These are phyloP conservation scores for Tenthredo livida DNA, from an alignment of 2,888 invertebrate genomes.

Conservation along the genomic window DNA sequence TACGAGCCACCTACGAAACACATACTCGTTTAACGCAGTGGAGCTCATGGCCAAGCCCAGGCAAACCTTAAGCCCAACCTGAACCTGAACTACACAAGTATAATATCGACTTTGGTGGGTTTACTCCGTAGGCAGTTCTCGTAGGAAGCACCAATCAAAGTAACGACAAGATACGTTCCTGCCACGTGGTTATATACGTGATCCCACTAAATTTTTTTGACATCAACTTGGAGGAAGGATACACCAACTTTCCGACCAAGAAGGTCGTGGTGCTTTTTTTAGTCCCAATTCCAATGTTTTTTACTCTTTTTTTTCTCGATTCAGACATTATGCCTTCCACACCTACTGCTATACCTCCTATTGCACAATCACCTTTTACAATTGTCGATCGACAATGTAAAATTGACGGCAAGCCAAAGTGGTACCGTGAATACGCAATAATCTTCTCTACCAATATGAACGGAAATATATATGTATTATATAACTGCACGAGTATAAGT, in stretches of 20 bases:
- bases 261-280: neutral
- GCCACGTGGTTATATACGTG: conserved; percentile 19
- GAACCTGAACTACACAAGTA: neutral
- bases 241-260: neutral
- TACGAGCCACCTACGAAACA: conserved; percentile 15
- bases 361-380: conserved; percentile 40
- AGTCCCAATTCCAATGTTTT: neutral
- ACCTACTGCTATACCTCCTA: neutral
- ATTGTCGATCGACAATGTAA: conserved; percentile 23
- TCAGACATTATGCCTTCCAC: neutral
- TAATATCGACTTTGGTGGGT: conserved; percentile 4
- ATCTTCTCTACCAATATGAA: conserved; percentile 20
- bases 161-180: conserved; percentile 36
- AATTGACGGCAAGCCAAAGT: conserved; percentile 48
- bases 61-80: conserved; percentile 18
- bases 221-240: neutral
- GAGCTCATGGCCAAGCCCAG: conserved; percentile 6
- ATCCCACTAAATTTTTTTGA: conserved; percentile 17
- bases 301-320: conserved; percentile 8
- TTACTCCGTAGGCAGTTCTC: conserved; percentile 32
- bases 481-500: neutral
- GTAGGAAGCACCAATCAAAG: conserved; percentile 31
- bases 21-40: conserved; percentile 18
- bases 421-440: conserved; percentile 45
- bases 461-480: conserved; percentile 23